Percentiles rank a stretch among this genome's conserved stretches.
Conservation (phyloP, 2,113 vertebrate species). For the Lophura nycthemera region DNA sequence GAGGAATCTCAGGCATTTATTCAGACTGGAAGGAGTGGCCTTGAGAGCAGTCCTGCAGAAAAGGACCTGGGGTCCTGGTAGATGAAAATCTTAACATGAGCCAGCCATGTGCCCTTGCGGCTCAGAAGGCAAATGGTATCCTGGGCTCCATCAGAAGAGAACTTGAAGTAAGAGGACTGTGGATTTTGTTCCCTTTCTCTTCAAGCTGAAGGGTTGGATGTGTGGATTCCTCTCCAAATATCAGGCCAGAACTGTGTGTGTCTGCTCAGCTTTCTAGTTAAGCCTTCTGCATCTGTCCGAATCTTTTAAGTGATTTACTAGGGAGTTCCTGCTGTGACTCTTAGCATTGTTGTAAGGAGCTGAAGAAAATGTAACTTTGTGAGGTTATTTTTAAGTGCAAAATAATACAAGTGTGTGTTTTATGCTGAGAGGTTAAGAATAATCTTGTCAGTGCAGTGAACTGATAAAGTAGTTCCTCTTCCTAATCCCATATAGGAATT, state of each 20-base stretch:
- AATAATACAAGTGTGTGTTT: neutral
- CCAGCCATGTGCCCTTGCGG: too few relatives aligned
- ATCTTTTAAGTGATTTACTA: neutral
- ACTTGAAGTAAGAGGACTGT: neutral
- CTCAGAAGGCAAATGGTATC: too few relatives aligned
- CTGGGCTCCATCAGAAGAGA: too few relatives aligned
- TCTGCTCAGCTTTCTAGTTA: neutral
- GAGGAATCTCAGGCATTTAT: too few relatives aligned
- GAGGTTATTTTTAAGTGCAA: neutral
- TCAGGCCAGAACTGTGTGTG: fast-evolving
- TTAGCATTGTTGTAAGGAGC: neutral
- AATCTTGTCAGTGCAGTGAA: neutral
- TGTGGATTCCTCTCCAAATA: neutral
- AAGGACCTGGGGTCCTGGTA: too few relatives aligned
- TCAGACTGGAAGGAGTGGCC: too few relatives aligned
- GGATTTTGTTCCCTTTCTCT: neutral
- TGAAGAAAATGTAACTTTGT: neutral
- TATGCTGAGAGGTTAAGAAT: slow-evolving; percentile 11
- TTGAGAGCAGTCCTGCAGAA: too few relatives aligned
- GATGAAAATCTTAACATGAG: too few relatives aligned
- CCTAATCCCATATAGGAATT: neutral
- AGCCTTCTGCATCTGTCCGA: neutral
- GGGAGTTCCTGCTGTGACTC: neutral
- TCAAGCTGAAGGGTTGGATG: neutral
- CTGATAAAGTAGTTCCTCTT: slow-evolving; percentile 24